phyloP scores from a whole-genome alignment of 2,113 vertebrate genomes.

The Phaethon lepturus region DNA sequence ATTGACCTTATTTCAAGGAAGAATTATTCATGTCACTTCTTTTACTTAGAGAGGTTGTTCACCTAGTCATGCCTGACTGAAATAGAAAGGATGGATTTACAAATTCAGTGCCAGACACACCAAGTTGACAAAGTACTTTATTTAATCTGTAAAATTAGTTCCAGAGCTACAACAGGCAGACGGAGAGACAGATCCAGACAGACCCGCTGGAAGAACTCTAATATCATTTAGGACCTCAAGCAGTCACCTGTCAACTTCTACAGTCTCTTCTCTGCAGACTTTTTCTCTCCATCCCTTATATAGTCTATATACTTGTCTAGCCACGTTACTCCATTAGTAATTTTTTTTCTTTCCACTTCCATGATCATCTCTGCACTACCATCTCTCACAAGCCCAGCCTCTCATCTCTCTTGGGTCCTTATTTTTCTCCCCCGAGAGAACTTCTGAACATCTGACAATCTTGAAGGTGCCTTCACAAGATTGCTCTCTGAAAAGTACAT shows the following conservation, averaged over 20 bases:
- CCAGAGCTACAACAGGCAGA: constrained; percentile 41
- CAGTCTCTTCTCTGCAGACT: neutral
- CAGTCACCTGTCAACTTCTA: neutral
- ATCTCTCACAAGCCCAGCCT: neutral
- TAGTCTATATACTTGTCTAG: neutral
- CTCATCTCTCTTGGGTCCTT: neutral
- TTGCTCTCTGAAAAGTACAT: neutral
- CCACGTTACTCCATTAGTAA: neutral
- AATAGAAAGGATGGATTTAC: constrained; percentile 70
- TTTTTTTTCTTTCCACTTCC: neutral
- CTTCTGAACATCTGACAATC: neutral
- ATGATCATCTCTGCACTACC: neutral
- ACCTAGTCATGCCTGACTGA: constrained; percentile 50
- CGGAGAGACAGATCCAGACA: constrained; percentile 17
- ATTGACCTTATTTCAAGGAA: constrained; percentile 70
- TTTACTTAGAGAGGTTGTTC: constrained; percentile 59
- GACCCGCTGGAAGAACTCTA: neutral
- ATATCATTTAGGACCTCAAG: constrained; percentile 27
- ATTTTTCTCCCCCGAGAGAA: neutral
- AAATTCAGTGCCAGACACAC: constrained; percentile 51
- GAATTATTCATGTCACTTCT: constrained; percentile 72
- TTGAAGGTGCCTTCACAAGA: neutral
- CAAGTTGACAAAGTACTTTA: constrained; percentile 31
- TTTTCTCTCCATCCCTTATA: neutral
- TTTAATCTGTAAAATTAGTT: constrained; percentile 72